A percentile compares a stretch with the other conserved stretches of the same genome.
phyloP scores from a whole-genome alignment of 1,140 invertebrate species.

The Conus betulinus region DNA sequence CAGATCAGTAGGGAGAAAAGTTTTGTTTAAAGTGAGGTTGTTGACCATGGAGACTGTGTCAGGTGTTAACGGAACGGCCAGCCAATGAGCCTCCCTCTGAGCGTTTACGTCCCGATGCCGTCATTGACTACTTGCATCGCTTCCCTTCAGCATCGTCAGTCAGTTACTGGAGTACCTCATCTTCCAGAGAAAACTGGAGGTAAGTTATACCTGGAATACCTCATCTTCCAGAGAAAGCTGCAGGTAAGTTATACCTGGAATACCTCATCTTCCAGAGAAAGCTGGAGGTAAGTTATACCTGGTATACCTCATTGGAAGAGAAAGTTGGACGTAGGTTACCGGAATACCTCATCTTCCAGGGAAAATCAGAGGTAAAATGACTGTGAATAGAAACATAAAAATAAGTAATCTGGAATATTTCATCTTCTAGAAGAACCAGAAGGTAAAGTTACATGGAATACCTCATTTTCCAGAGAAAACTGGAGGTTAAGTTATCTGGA shows the following conservation, averaged over 20 bases:
- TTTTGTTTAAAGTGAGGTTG: not conserved
- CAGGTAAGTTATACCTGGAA: slow-evolving; percentile 36
- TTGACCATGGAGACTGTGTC: slow-evolving; percentile 36
- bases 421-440: too few relatives aligned
- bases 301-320: too few relatives aligned
- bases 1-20: not conserved
- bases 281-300: slow-evolving; percentile 46
- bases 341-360: too few relatives aligned
- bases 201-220: slow-evolving; percentile 23
- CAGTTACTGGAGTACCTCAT: slow-evolving; percentile 77
- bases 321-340: too few relatives aligned
- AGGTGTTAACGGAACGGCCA: slow-evolving; percentile 76
- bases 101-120: slow-evolving; percentile 73
- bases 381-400: too few relatives aligned
- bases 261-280: slow-evolving; percentile 60
- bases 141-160: slow-evolving; percentile 75
- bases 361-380: too few relatives aligned
- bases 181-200: slow-evolving; percentile 69
- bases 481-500: too few relatives aligned
- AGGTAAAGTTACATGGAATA: too few relatives aligned
- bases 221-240: slow-evolving; percentile 64
- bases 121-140: slow-evolving; percentile 75
- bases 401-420: too few relatives aligned
- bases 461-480: too few relatives aligned
- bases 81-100: slow-evolving; percentile 68